Base-by-base conservation (phyloP, 2,888 invertebrate genomes). In the Tortrix viridana region DNA sequence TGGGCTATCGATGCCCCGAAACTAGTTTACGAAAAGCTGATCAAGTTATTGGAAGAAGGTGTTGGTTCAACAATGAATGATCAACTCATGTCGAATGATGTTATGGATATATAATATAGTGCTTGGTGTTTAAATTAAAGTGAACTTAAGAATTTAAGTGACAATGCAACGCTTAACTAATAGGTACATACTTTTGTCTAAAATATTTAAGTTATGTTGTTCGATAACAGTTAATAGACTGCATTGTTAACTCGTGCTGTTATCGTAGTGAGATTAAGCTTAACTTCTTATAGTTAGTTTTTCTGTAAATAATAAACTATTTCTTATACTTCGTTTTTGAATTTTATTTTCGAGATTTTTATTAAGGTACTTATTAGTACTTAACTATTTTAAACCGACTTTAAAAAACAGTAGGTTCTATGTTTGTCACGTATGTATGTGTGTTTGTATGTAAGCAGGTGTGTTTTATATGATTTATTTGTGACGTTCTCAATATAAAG, bases 1-100 rank as follows among this genome's bases (percentile, higher is more conserved):
- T 96, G 93, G 90, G 95, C 93, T 0, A 90, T 89, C 12, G 93
- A 95, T 73, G 95, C 94, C 0, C 92, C 92, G 0, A 85, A 84
- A 66, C 81, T 95, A 9, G 93, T 96, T 3, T 95, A 95, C 73
- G 63, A 84, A 0, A 89, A 84, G 61, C 67, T 95, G 18, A 71
- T 94, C 19, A 76, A 87, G 23, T 71, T 93, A 19, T 75, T 94
- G 73, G 84, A 86, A 52, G 87, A 86, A 65, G 56, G 46, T 19
- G 50, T 19, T n/a, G 19, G 7, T 9, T 44, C 49, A 49, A 20
- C 6, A 9, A 20, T 38, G 5, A 9, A 52, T 38, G 18, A 14
- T n/a, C 49, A 32, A 6, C 20, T 62, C 20, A 46, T 57, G 26
- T 46, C 46, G 12, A 57, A 56, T 26, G 38, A 52, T 49, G 5